Conservation (phyloP, 2,113 vertebrate species). For the Paramisgurnus dabryanus region DNA sequence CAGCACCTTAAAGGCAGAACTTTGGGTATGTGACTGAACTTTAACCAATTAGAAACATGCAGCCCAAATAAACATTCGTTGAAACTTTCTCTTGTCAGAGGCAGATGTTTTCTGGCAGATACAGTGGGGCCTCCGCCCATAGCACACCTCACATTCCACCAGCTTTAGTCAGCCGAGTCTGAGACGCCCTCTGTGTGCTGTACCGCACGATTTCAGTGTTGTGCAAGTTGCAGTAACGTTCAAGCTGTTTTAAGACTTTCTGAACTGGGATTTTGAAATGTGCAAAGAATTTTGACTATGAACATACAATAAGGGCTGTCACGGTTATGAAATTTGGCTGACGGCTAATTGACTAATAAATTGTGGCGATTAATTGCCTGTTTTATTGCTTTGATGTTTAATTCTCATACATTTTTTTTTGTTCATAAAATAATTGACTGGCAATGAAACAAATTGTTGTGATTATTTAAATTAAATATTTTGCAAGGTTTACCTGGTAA, state of each 20-base stretch:
- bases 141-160: slow-evolving; percentile 34
- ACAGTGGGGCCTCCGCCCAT: slow-evolving; percentile 19
- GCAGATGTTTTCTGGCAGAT: background rate
- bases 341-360: too few species aligned
- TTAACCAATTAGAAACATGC: background rate
- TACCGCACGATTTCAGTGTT: background rate
- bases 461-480: too few species aligned
- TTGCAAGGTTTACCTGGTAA: too few species aligned
- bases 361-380: too few species aligned
- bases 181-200: background rate
- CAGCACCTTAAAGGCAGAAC: too few species aligned
- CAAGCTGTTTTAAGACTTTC: background rate
- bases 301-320: background rate
- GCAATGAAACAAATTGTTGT: too few species aligned
- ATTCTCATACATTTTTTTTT: too few species aligned
- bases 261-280: background rate
- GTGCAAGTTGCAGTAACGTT: background rate
- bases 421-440: too few species aligned
- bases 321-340: too few species aligned
- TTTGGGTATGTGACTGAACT: too few species aligned
- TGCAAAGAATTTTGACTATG: background rate
- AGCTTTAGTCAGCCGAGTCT: background rate
- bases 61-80: background rate
- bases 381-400: too few species aligned
- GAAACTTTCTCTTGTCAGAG: background rate